Evolutionary conservation across 2,113 vertebrate species (phyloP), one percentile per base, ranked within the genome.

Genomic region (Mus spicilegus): DNA sequence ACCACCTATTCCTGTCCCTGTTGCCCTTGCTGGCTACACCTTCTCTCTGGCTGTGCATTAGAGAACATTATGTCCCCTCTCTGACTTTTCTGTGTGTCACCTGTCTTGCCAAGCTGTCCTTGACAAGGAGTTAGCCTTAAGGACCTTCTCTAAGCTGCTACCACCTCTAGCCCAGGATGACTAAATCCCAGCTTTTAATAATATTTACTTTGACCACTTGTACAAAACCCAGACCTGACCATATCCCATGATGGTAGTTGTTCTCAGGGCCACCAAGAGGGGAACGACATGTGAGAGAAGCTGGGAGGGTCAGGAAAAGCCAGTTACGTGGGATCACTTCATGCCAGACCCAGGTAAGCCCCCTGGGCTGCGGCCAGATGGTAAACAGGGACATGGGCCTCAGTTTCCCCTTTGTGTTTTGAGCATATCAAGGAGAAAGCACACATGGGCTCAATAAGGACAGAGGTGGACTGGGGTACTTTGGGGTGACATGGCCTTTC

Each of bases 1-100:
- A 1, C 20, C 0, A 2, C 0, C 1, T 5, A 3, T 0, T 13
- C 30, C 46, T 1, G 0, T 1, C 11, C 67, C 36, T 1, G 0
- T 4, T 24, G 22, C 2, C 36, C 72, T 70, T 22, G n/a, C 2
- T 49, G 0, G 8, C 20, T 24, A 20, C 0, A 0, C 20, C 5
- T 1, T 3, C 4, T 12, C 2, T 13, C 49, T 11, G 7, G 14
- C 30, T 33, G 51, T 33, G 36, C 54, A n/a, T 10, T 20, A 12
- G 56, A 61, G 73, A 46, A 73, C 0, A 2, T 46, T 0, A 1
- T 36, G 42, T 26, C 17, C 26, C 42, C 58, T 49, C 85, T 81
- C 49, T 51, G 72, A 75, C 20, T 20, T 76, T 39, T 1, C 7
- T 3, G 1, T 10, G 30, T 33, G 2, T 51, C 5, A 4, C 19